Evolutionary conservation across 2,797 vertebrate species (phyloP).

Genomic region (Chloroceryle inda): DNA sequence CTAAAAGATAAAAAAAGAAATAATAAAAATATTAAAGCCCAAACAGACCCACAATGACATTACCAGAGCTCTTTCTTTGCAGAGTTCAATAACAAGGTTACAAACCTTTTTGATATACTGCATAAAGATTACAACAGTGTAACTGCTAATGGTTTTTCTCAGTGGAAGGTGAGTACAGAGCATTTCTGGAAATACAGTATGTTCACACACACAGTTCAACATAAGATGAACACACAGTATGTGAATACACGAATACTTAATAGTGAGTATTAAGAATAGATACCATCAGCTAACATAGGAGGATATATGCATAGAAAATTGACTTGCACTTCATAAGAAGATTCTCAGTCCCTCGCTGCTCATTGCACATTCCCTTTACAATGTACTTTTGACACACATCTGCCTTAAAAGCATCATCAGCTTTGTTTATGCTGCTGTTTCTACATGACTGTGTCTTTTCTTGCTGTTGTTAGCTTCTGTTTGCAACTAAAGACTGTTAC

Average conservation of each 20-base stretch:
- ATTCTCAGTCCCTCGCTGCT: neutral
- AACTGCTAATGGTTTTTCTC: neutral
- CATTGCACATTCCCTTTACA: neutral
- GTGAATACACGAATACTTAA: neutral
- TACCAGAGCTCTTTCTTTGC: neutral
- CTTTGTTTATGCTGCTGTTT: slow-evolving; percentile 9
- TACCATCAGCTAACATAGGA: neutral
- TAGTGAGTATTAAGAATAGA: neutral
- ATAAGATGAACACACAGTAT: neutral
- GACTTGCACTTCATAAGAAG: neutral
- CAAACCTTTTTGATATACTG: neutral
- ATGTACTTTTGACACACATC: neutral
- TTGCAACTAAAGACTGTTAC: slow-evolving; percentile 36
- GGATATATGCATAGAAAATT: neutral
- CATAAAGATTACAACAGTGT: neutral
- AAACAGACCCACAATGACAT: neutral
- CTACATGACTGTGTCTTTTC: neutral
- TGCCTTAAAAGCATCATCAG: neutral
- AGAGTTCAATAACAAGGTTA: neutral
- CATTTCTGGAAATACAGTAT: neutral
- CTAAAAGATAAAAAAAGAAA: neutral
- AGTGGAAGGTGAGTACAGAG: neutral
- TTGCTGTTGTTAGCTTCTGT: slow-evolving; percentile 33
- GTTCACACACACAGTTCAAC: neutral
- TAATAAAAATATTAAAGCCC: neutral